Conservation (phyloP, 2,797 vertebrate genomes). For the Sebastes variabilis region DNA sequence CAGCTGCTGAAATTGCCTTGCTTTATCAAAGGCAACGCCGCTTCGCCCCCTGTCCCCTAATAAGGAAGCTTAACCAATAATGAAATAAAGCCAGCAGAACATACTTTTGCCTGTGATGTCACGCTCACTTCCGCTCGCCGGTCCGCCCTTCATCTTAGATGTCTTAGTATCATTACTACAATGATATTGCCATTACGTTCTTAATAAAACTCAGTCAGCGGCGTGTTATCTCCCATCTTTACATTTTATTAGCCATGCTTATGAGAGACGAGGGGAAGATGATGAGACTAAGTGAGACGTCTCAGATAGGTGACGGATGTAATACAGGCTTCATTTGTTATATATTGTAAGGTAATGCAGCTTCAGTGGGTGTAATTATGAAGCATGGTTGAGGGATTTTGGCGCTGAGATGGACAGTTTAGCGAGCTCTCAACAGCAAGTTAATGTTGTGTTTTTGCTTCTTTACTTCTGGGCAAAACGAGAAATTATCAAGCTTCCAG, state of each 20-base stretch:
- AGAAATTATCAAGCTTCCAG: neutral
- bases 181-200: slow-evolving; percentile 67
- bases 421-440: neutral
- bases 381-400: slow-evolving; percentile 9
- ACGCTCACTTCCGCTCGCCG: slow-evolving; percentile 60
- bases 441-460: slow-evolving; percentile 1
- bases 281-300: slow-evolving; percentile 71
- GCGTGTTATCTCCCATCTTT: slow-evolving; percentile 76
- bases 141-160: slow-evolving; percentile 52
- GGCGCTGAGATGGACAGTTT: slow-evolving; percentile 28
- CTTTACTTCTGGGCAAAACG: neutral
- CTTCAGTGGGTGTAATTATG: slow-evolving; percentile 49
- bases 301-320: slow-evolving; percentile 66
- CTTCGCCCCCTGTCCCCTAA: slow-evolving; percentile 62
- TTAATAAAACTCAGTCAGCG: slow-evolving; percentile 76
- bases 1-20: slow-evolving; percentile 80
- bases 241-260: slow-evolving; percentile 77
- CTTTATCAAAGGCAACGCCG: slow-evolving; percentile 80
- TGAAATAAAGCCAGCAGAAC: slow-evolving; percentile 72
- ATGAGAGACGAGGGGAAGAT: slow-evolving; percentile 67
- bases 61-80: slow-evolving; percentile 77
- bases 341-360: slow-evolving; percentile 30
- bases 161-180: slow-evolving; percentile 56
- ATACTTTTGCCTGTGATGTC: slow-evolving; percentile 73
- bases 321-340: slow-evolving; percentile 62